Conservation (phyloP, 2,797 vertebrate genomes). For the Pangasius krempfi region DNA sequence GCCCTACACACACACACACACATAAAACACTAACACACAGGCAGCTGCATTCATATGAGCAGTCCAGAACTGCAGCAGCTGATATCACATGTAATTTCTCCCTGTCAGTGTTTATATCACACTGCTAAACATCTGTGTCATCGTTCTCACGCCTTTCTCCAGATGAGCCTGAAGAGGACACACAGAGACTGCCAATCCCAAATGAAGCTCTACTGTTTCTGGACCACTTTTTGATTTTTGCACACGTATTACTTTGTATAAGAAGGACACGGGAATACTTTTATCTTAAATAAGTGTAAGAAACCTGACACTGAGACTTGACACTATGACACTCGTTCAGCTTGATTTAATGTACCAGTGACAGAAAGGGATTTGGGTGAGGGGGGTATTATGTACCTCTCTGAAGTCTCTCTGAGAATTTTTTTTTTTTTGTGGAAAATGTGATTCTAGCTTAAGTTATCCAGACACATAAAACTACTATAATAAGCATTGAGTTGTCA, state of each 20-base stretch:
- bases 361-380: too few relatives aligned
- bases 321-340: not conserved
- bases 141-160: slow-evolving; percentile 18
- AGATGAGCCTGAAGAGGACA: slow-evolving; percentile 25
- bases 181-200: not conserved
- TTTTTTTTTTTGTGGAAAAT: not conserved
- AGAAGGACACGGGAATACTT: not conserved
- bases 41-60: slow-evolving; percentile 41
- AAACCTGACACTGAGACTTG: not conserved
- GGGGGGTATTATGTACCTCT: not conserved
- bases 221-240: not conserved
- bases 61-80: slow-evolving; percentile 39
- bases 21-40: slow-evolving; percentile 41
- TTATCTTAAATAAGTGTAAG: slow-evolving; percentile 1
- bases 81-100: slow-evolving; percentile 43
- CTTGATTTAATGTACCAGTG: not conserved
- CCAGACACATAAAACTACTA: not conserved
- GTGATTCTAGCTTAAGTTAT: not conserved
- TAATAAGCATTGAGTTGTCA: not conserved
- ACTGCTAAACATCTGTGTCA: slow-evolving; percentile 45
- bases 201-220: slow-evolving; percentile 3
- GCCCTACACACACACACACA: slow-evolving; percentile 50
- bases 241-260: not conserved
- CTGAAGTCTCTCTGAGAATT: not conserved
- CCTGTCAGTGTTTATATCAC: slow-evolving; percentile 48